phyloP scores from a whole-genome alignment of 1,140 invertebrate genomes.

The Drosophila setifemur region DNA sequence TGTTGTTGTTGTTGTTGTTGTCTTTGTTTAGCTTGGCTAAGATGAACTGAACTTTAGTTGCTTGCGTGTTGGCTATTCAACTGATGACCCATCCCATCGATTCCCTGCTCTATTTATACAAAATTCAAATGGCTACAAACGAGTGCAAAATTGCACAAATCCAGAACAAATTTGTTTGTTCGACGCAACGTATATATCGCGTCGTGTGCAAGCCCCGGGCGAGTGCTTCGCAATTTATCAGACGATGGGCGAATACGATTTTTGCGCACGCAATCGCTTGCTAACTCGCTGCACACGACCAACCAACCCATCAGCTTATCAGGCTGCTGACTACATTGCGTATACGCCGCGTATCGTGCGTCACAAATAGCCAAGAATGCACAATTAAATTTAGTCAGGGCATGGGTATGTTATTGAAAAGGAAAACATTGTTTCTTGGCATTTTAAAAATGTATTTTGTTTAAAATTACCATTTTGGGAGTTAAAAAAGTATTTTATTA shows the following conservation, averaged over 20 bases:
- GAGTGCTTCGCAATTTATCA: conserved; percentile 33
- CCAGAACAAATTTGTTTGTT: conserved; percentile 23
- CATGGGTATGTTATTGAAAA: too few relatives aligned
- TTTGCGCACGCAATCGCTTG: conserved; percentile 43
- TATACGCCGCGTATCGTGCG: conserved; percentile 9
- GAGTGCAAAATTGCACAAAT: conserved; percentile 55
- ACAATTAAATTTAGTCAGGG: neutral
- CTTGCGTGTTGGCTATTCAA: conserved; percentile 20
- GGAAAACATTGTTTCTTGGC: too few relatives aligned
- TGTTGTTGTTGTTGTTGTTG: conserved; percentile 15
- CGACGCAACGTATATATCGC: conserved; percentile 39
- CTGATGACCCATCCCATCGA: conserved; percentile 26
- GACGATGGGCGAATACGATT: conserved; percentile 19
- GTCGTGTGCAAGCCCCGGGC: conserved; percentile 44
- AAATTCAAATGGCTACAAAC: neutral
- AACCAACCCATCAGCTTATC: conserved; percentile 43
- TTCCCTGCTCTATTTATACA: conserved; percentile 22
- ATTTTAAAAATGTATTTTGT: too few relatives aligned
- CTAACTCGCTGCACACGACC: conserved; percentile 40
- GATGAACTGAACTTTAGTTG: conserved; percentile 27
- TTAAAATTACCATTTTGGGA: too few relatives aligned
- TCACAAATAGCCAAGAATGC: conserved; percentile 16
- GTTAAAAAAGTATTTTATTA: too few relatives aligned
- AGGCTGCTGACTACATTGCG: conserved; percentile 4
- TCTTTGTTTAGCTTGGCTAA: conserved; percentile 1